Base-by-base conservation (phyloP, 2,888 invertebrate species). In the Sericinus montela region DNA sequence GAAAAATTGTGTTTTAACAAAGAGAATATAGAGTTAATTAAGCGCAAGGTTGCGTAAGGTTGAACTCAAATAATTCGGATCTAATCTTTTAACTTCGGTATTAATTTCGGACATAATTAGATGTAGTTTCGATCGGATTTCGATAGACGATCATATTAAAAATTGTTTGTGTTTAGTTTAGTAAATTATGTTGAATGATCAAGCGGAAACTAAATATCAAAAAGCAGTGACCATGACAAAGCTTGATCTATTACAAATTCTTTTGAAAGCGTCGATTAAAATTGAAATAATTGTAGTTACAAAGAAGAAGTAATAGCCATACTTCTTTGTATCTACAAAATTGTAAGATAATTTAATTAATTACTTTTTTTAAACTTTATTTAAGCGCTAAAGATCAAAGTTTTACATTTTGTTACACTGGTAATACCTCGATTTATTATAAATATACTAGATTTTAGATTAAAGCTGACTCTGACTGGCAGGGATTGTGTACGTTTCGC, bases 121-220 rank as follows among this genome's bases (percentile, higher is more conserved):
- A 16, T 2, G 8, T 14, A 16, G 15, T 23, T 30, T 36, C 13
- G 36, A 42, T 29, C 13, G 8, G 25, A 25, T 25, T 25, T 37
- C 29, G 11, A 37, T 32, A 32, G 10, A 8, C 13, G 28, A 30
- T 32, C n/a, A 38, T 23, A 23, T 39, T 53, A 54, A 44, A 65
- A 58, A 56, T 54, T 50, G 48, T 58, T 45, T 52, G 43, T 40
- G 39, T 45, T 51, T 45, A 29, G 32, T 42, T 35, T 28, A 44
- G 64, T 58, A 60, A 63, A 72, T 72, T 66, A 69, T 59, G 56
- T 53, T 28, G 60, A 62, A 69, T 72, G 73, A 73, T 65, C 25
- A 42, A 64, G 69, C 73, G 63, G 67, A 69, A 73, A 57, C 51
- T 45, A 59, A 63, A 63, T 57, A 53, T 56, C 51, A 55, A 57